These are phyloP conservation scores for Nestor notabilis DNA, from an alignment of 2,113 vertebrate species.

Conservation along the genomic window DNA sequence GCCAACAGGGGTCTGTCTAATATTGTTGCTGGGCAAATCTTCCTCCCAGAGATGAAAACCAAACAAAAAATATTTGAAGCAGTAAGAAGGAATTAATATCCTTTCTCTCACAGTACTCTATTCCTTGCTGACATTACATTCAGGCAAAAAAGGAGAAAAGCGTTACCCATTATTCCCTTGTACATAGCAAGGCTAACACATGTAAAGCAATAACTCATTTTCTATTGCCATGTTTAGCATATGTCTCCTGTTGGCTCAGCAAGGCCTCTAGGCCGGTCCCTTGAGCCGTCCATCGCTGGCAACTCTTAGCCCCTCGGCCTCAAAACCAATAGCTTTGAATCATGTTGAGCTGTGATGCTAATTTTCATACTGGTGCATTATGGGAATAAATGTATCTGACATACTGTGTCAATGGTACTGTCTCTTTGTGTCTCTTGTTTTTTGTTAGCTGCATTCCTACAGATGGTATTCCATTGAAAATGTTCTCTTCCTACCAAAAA, in stretches of 20 bases:
- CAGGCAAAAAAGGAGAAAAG: constrained; percentile 63
- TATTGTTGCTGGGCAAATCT: constrained; percentile 82
- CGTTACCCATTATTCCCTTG: constrained; percentile 83
- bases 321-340: constrained; percentile 93
- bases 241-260: constrained; percentile 88
- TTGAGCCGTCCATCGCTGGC: constrained; percentile 79
- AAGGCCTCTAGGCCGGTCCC: constrained; percentile 89
- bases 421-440: constrained; percentile 89
- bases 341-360: constrained; percentile 88
- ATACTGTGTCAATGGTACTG: constrained; percentile 89
- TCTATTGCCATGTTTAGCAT: constrained; percentile 86
- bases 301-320: constrained; percentile 84
- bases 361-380: constrained; percentile 94
- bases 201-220: constrained; percentile 89
- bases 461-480: constrained; percentile 90
- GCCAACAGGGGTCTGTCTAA: constrained; percentile 87
- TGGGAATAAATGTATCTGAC: constrained; percentile 98
- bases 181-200: constrained; percentile 84
- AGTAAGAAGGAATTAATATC: constrained; percentile 81
- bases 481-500: constrained; percentile 82
- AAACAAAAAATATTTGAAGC: constrained; percentile 79
- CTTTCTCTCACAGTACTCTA: constrained; percentile 68
- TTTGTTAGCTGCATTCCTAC: constrained; percentile 89
- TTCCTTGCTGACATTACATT: constrained; percentile 81
- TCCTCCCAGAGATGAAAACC: constrained; percentile 77